phyloP scores from a whole-genome alignment of 2,113 vertebrate genomes.

The Promerops cafer region DNA sequence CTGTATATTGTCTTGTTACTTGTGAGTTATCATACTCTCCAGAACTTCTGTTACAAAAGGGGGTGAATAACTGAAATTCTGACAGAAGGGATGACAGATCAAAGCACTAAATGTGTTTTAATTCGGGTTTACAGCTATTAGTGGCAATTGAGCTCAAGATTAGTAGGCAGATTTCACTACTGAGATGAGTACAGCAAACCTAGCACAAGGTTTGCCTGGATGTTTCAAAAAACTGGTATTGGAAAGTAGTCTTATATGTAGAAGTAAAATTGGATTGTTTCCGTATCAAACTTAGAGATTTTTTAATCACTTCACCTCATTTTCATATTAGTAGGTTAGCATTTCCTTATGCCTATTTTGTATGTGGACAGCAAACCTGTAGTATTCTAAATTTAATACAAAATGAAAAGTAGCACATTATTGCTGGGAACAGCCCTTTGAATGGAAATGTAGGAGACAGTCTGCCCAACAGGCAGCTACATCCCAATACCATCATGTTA shows the following conservation, averaged over 20 bases:
- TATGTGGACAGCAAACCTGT: not conserved
- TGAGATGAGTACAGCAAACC: not conserved
- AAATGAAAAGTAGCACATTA: not conserved
- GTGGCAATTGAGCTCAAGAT: not conserved
- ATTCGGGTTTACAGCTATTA: not conserved
- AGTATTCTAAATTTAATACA: not conserved
- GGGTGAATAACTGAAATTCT: not conserved
- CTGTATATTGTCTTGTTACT: not conserved
- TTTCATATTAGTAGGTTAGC: not conserved
- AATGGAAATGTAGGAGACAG: not conserved
- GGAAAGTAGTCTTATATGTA: not conserved
- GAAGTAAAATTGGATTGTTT: not conserved
- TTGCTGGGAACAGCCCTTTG: not conserved
- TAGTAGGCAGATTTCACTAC: not conserved
- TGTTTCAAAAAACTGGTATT: not conserved
- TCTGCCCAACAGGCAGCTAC: not conserved
- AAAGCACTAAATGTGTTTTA: not conserved
- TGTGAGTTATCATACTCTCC: not conserved
- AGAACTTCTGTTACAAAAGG: not conserved
- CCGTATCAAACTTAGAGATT: not conserved
- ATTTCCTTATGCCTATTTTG: not conserved
- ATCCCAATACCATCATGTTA: not conserved
- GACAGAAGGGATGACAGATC: not conserved
- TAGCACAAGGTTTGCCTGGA: accelerated
- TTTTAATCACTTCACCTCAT: not conserved